Conservation (phyloP, 1,140 invertebrate genomes). For the Geopemphigus sp. region DNA sequence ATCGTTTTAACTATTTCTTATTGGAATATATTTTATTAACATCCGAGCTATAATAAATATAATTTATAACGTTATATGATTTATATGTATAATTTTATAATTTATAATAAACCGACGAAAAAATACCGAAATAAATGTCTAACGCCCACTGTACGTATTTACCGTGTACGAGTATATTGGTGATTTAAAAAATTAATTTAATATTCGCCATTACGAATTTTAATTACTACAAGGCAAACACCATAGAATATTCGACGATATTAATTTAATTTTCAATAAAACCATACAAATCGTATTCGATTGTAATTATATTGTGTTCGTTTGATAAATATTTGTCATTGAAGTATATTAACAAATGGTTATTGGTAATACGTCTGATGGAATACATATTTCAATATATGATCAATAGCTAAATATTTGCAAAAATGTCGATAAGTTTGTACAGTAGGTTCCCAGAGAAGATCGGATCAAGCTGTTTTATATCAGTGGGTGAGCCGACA, state of each 20-base stretch:
- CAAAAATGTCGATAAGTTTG: not conserved
- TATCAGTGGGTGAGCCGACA: not conserved
- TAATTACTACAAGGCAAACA: too few species aligned
- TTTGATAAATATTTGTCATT: conserved; percentile 27
- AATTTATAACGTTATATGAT: too few species aligned
- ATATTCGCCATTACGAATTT: too few species aligned
- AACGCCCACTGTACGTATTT: too few species aligned
- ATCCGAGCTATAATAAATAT: too few species aligned
- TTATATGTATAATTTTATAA: too few species aligned
- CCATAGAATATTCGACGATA: not conserved
- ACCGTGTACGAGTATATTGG: too few species aligned
- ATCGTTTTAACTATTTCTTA: too few species aligned
- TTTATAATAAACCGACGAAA: too few species aligned
- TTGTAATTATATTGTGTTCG: not conserved
- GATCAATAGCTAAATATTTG: not conserved
- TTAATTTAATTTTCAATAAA: not conserved
- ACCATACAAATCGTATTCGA: not conserved
- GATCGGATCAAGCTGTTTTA: conserved; percentile 22
- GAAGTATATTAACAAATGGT: conserved; percentile 1
- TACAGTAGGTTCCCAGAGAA: conserved; percentile 10
- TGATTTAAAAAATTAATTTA: too few species aligned
- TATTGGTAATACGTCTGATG: not conserved
- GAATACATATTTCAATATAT: not conserved
- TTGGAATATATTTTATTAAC: too few species aligned
- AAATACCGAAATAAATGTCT: too few species aligned